A percentile compares a stretch with the other conserved stretches of the same genome.
Conservation (phyloP, 2,888 invertebrate species). For the Romanomermis culicivorax region DNA sequence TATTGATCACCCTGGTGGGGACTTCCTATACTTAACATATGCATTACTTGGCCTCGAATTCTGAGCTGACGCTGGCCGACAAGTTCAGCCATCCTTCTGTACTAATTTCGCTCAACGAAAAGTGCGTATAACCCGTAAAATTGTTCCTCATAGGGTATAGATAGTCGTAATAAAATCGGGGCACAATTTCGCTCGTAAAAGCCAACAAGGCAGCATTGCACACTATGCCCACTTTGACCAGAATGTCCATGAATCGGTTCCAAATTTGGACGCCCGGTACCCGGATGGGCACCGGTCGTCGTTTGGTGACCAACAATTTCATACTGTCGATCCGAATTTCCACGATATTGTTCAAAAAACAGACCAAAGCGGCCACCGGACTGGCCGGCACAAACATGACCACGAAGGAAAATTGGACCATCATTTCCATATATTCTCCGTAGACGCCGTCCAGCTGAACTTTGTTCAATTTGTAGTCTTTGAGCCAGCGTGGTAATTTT, state of each 20-base stretch:
- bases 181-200: constrained; percentile 40
- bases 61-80: no score
- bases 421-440: constrained; percentile 2
- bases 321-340: neutral
- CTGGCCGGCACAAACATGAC: neutral
- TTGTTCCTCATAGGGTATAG: neutral
- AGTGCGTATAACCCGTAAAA: neutral
- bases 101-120: constrained; percentile 1
- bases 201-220: constrained; percentile 90
- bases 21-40: no score
- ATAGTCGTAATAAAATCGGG: neutral
- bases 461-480: neutral
- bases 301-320: constrained; percentile 15
- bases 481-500: neutral
- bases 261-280: constrained; percentile 6
- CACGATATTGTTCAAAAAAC: constrained; percentile 2
- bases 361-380: neutral
- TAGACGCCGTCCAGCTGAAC: neutral
- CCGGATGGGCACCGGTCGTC: constrained; percentile 43
- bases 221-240: constrained; percentile 71
- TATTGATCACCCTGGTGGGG: no score
- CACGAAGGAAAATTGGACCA: neutral
- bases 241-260: constrained; percentile 51
- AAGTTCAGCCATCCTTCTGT: neutral
- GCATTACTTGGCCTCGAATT: no score